phyloP scores from a whole-genome alignment of 2,797 vertebrate species.

The Borostomias antarcticus region DNA sequence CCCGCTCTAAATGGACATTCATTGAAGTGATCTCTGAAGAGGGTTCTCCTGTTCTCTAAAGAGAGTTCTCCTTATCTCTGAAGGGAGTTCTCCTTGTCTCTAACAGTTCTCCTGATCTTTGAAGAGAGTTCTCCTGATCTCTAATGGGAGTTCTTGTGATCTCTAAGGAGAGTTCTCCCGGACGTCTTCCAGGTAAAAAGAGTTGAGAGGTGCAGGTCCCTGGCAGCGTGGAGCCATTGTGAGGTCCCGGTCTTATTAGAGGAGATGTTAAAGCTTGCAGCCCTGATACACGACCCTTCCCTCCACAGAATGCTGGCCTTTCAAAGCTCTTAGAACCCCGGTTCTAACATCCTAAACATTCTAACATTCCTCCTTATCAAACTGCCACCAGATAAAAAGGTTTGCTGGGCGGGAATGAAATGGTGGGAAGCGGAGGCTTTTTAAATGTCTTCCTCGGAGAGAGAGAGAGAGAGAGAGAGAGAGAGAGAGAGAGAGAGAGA shows the following conservation, averaged over 20 bases:
- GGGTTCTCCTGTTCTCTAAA: no score
- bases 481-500: no score
- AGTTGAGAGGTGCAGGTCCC: constrained; percentile 13
- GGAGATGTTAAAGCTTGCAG: constrained; percentile 38
- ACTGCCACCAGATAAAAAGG: constrained; percentile 49
- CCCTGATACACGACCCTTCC: constrained; percentile 46
- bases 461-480: no score
- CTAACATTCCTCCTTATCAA: constrained; percentile 40
- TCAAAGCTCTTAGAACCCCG: constrained; percentile 31
- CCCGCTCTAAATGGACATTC: no score
- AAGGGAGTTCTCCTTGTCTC: no score
- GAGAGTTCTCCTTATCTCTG: no score
- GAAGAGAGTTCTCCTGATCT: no score
- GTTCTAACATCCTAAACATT: not conserved
- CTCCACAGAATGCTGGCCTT: constrained; percentile 37
- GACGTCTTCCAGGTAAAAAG: constrained; percentile 19
- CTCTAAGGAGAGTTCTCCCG: constrained; percentile 21
- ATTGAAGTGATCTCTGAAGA: no score
- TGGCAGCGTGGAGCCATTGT: constrained; percentile 34
- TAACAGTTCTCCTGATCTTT: no score
- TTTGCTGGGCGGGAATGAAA: not conserved
- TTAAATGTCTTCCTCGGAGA: constrained; percentile 44
- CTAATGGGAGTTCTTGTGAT: no score
- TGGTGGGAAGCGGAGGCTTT: constrained; percentile 43
- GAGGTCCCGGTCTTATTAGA: constrained; percentile 53